Evolutionary conservation across 2,113 vertebrate genomes (phyloP), one percentile per base, ranked within the genome.

Genomic region (Vombatus ursinus): DNA sequence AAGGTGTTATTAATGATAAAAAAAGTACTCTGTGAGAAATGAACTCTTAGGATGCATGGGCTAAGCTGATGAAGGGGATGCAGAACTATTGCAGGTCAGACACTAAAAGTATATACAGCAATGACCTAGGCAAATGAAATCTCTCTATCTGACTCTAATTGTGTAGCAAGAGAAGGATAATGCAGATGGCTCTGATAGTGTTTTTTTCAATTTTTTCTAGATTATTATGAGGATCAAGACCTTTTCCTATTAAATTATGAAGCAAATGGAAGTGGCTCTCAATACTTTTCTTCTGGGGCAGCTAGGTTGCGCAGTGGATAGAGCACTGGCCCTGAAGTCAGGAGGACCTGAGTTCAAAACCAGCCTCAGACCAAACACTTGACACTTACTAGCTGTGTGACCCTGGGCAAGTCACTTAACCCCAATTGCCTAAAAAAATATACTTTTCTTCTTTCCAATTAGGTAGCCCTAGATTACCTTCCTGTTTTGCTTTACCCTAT

Each of bases 71-170:
- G 68, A 37, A 90, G 14, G 50, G 95, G 28, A 92, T 14, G 84
- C 12, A 95, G 54, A 22, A 96, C 89, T 96, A 96, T 97, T 98
- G 95, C 90, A 95, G 31, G 50, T 61, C 95, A 92, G 53, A 94
- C 96, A 96, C 95, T 95, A 52, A 96, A n/a, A 77, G 61, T 26
- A 90, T 96, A 1, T 90, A 90, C 5, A 57, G 84, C 26, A 94
- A 8, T 95, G 51, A 47, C 25, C 92, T 95, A 84, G 94, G 93
- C 31, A 94, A 19, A 93, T 19, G 2, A 95, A 51, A 50, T 68
- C 57, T 96, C 31, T 96, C 89, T 96, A 90, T 97, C 44, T 97
- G 96, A 89, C 19, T 97, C 95, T 97, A 95, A 95, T 91, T 96
- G 61, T 96, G 91, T 54, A 97, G 26, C 52, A 96, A 95, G n/a